Conservation (phyloP, 2,888 invertebrate species). For the Mythimna vitellina region DNA sequence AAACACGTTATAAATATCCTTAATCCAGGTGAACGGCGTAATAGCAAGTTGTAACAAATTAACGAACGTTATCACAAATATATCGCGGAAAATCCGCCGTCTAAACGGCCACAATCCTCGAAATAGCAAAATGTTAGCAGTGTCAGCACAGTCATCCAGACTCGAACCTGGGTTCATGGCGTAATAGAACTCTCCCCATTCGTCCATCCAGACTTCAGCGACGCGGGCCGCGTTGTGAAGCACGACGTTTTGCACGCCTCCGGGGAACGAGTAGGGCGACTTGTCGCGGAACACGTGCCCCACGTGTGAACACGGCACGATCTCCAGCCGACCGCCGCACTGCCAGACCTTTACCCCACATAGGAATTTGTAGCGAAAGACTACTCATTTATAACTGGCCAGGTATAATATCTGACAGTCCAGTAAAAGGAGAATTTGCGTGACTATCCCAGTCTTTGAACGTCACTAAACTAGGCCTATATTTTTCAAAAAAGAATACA, state of each 20-base stretch:
- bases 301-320: slow-evolving; percentile 98
- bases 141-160: slow-evolving; percentile 62
- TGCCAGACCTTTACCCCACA: slow-evolving; percentile 95
- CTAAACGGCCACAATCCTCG: background rate
- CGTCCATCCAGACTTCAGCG: slow-evolving; percentile 99
- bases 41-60: background rate
- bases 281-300: slow-evolving; percentile 99
- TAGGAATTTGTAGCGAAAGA: slow-evolving; percentile 34
- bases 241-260: slow-evolving; percentile 98
- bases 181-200: slow-evolving; percentile 99
- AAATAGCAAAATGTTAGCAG: slow-evolving; percentile 73
- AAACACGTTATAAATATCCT: background rate
- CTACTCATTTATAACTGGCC: background rate
- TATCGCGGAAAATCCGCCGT: background rate
- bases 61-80: background rate
- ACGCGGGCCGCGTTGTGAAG: slow-evolving; percentile 99
- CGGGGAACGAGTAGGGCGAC: slow-evolving; percentile 99
- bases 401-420: background rate
- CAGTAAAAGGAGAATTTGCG: background rate
- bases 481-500: background rate
- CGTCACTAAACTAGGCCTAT: background rate
- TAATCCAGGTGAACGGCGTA: background rate
- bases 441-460: no score
- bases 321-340: slow-evolving; percentile 98
- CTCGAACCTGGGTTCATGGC: slow-evolving; percentile 99